Evolutionary conservation across 1,140 invertebrate genomes (phyloP).

Genomic region (Wiebesia pumilae): DNA sequence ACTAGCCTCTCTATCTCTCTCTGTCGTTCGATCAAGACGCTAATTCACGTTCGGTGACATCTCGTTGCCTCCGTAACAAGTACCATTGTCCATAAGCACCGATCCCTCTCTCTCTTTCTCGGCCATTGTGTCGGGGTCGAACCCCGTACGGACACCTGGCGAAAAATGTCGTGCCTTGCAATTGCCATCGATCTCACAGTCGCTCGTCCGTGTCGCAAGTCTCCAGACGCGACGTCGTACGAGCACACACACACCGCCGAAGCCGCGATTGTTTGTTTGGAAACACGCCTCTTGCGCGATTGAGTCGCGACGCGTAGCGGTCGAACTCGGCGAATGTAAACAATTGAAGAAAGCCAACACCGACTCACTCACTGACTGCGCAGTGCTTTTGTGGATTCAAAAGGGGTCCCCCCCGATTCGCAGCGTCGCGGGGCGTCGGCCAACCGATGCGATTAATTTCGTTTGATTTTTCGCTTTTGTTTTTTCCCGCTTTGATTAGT

Average conservation of each 20-base stretch:
- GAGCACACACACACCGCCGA: neutral
- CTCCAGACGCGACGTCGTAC: neutral
- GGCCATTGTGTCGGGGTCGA: conserved; percentile 54
- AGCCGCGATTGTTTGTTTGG: conserved; percentile 63
- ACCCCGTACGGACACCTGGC: conserved; percentile 54
- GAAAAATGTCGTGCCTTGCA: conserved; percentile 48
- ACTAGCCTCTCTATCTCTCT: neutral
- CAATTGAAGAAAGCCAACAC: neutral
- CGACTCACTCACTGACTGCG: neutral
- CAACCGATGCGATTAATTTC: neutral
- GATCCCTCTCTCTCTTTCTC: conserved; percentile 42
- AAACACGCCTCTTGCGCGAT: conserved; percentile 58
- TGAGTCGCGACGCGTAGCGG: neutral
- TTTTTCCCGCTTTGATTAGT: neutral
- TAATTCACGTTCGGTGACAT: conserved; percentile 72
- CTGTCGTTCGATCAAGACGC: conserved; percentile 58
- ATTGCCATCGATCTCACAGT: conserved; percentile 47
- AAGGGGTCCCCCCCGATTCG: neutral
- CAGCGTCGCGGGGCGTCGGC: neutral
- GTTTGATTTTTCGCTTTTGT: conserved; percentile 6
- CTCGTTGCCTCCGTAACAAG: conserved; percentile 71
- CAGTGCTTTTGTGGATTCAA: neutral
- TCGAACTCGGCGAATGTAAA: neutral
- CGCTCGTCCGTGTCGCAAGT: neutral
- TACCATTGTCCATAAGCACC: conserved; percentile 67